Evolutionary conservation across 2,888 invertebrate species (phyloP).

Genomic region (Patella pellucida): DNA sequence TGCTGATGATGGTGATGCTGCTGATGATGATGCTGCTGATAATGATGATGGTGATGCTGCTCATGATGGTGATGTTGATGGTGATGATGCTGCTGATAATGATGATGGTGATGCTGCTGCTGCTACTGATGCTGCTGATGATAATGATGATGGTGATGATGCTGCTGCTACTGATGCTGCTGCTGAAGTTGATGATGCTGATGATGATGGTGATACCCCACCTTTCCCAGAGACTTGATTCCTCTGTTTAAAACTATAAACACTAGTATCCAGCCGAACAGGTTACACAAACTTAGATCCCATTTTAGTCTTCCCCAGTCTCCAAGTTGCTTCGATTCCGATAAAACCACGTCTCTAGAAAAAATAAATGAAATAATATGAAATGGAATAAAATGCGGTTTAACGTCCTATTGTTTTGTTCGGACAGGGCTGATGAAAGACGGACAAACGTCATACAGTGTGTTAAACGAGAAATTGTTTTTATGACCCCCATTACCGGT

Average conservation of each 20-base stretch:
- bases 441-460: no score
- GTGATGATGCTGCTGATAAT: no score
- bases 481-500: no score
- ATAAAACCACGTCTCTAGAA: constrained; percentile 61
- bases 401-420: no score
- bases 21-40: no score
- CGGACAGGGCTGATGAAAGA: no score
- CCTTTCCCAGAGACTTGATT: constrained; percentile 69
- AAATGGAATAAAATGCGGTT: no score
- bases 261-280: constrained; percentile 65
- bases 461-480: no score
- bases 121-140: constrained; percentile 22
- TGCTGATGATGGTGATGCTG: no score
- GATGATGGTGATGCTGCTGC: neutral
- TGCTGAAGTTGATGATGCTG: no score
- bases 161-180: neutral
- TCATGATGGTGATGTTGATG: no score
- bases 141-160: constrained; percentile 25
- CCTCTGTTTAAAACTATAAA: constrained; percentile 69
- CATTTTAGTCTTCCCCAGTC: constrained; percentile 60
- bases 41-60: no score
- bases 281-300: constrained; percentile 64
- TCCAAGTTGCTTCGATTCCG: constrained; percentile 55
- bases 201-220: constrained; percentile 32
- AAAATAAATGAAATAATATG: neutral